Base-by-base conservation (phyloP, 2,113 vertebrate species). In the Ursus arctos region DNA sequence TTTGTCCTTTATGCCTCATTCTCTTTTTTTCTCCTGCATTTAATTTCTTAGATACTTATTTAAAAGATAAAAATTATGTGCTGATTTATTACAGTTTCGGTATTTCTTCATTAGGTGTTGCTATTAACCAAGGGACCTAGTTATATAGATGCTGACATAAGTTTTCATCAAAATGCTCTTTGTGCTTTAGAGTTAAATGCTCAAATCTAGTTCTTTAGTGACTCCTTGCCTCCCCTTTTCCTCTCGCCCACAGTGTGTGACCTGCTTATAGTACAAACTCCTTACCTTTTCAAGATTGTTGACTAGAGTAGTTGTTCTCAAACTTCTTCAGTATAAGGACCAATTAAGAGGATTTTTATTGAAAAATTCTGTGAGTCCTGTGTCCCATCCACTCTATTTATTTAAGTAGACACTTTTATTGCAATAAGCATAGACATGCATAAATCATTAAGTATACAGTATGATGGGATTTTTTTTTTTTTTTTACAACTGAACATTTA, bases 181-280 rank as follows among this genome's bases (percentile, higher is more conserved):
- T 83, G 83, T 47, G n/a, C 79, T 80, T 77, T 6, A 31, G 61
- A 69, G 72, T 94, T 83, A 93, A 95, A 95, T 59, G 77, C 47
- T 88, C 63, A 63, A 53, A 83, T 51, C 59, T 53, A 19, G 8
- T 63, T 87, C 76, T 40, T 2, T 2, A 31, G 61, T 51, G 67
- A 93, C 5, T 69, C 71, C 31, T 80, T 7, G 28, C 5, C 21
- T 87, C 40, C 13, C 19, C 15, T 5, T 4, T 18, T 19, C 19
- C 10, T 14, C 43, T 55, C 19, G 0, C 5, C 10, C 7, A 11
- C 15, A 24, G 5, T 63, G 10, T 67, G n/a, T 79, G 53, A 51
- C 33, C 10, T 88, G n/a, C 36, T 71, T 28, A 6, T 43, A 4
- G 16, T 36, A 22, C 67, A 53, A 69, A 57, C 28, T 40, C 53